Conservation (phyloP, 2,797 vertebrate species). For the Galago senegalensis region DNA sequence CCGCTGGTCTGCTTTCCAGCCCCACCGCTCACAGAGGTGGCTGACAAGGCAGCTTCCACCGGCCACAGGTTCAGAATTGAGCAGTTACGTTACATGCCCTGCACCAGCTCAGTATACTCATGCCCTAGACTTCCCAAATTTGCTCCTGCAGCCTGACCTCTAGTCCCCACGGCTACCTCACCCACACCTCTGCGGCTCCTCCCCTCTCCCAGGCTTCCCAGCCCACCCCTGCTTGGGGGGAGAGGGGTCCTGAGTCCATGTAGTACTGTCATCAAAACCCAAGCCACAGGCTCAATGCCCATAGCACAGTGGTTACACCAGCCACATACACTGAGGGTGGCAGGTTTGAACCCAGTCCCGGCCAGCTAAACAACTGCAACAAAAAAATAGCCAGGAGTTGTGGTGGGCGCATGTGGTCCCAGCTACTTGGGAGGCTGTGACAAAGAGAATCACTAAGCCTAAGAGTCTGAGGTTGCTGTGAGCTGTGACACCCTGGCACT, state of each 20-base stretch:
- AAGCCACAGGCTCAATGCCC: too few species aligned
- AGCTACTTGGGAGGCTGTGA: too few species aligned
- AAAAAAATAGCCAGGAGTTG: too few species aligned
- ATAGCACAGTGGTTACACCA: too few species aligned
- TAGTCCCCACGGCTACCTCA: not conserved
- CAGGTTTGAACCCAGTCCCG: too few species aligned
- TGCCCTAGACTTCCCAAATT: rapidly evolving
- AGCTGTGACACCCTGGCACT: too few species aligned
- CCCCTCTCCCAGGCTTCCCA: not conserved
- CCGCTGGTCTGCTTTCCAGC: not conserved
- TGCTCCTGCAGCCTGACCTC: not conserved
- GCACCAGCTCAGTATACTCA: too few species aligned
- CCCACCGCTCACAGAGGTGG: rapidly evolving
- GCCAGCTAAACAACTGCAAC: too few species aligned
- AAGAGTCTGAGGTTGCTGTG: too few species aligned
- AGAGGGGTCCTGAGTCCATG: rapidly evolving
- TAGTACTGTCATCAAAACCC: not conserved
- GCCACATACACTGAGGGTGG: too few species aligned
- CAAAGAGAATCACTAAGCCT: too few species aligned
- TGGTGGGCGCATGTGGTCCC: too few species aligned
- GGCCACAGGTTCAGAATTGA: rapidly evolving
- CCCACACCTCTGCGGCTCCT: rapidly evolving
- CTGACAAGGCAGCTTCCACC: rapidly evolving
- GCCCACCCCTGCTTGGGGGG: not conserved
- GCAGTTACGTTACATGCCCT: not conserved